Conservation (phyloP, 2,888 invertebrate genomes). For the Melanotus villosus region DNA sequence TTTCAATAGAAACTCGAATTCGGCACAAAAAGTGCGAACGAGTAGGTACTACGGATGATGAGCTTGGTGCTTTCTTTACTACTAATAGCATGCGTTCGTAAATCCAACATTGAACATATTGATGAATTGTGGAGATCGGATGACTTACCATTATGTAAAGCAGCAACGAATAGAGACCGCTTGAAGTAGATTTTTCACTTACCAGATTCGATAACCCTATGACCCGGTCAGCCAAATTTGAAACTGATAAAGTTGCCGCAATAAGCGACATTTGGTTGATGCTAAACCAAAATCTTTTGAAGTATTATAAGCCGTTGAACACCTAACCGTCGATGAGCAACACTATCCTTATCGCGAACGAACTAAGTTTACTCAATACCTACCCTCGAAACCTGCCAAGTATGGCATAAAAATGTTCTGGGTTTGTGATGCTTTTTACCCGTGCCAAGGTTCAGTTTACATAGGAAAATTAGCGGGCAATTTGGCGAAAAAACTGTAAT, state of each 20-base stretch:
- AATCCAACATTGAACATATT: constrained; percentile 18
- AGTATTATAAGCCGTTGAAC: not conserved
- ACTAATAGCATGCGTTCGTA: constrained; percentile 21
- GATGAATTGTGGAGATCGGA: constrained; percentile 15
- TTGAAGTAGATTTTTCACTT: constrained; percentile 28
- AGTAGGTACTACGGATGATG: not conserved
- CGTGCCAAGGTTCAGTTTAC: constrained; percentile 25
- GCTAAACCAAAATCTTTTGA: constrained; percentile 29
- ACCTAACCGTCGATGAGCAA: constrained; percentile 37
- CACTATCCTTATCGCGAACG: constrained; percentile 31
- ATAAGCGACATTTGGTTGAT: constrained; percentile 32
- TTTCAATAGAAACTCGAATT: constrained; percentile 13
- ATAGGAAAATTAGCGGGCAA: constrained; percentile 12
- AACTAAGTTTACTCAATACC: constrained; percentile 14
- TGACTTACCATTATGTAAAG: constrained; percentile 27
- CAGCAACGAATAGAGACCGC: constrained; percentile 25
- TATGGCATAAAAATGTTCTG: constrained; percentile 40
- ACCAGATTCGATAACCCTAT: constrained; percentile 30
- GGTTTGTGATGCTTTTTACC: constrained; percentile 28
- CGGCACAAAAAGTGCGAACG: constrained; percentile 5
- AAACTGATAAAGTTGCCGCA: constrained; percentile 32
- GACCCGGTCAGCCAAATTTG: constrained; percentile 24
- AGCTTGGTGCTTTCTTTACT: constrained; percentile 16
- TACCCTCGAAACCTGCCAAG: constrained; percentile 32
- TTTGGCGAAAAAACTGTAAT: constrained; percentile 1